Conservation (phyloP, 2,113 vertebrate species). For the Eclectus roratus region DNA sequence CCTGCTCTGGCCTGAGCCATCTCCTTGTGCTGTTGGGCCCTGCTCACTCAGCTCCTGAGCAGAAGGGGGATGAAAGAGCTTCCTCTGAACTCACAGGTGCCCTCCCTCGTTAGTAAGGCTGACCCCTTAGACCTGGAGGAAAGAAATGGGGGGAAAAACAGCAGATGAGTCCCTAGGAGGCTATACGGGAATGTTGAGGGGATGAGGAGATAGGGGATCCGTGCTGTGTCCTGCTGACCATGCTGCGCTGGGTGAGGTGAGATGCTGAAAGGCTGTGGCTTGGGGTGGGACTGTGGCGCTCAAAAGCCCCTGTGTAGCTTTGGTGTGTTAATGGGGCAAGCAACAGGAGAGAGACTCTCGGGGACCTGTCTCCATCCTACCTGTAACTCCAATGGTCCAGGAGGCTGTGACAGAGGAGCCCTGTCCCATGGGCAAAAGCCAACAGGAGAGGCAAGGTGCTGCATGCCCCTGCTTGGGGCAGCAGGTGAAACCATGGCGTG, state of each 20-base stretch:
- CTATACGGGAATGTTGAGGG: fast-evolving
- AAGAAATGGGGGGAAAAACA: not conserved
- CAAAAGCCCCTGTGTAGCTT: fast-evolving
- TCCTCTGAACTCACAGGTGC: not conserved
- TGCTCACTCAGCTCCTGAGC: not conserved
- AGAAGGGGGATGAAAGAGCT: not conserved
- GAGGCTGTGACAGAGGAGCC: not conserved
- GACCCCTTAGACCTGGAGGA: not conserved
- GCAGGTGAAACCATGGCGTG: fast-evolving
- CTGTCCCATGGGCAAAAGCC: not conserved
- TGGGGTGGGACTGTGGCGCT: fast-evolving
- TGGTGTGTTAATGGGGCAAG: fast-evolving
- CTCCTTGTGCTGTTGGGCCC: fast-evolving
- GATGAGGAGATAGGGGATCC: fast-evolving
- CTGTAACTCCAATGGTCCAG: fast-evolving
- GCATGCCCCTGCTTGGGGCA: not conserved
- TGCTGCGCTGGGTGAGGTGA: not conserved
- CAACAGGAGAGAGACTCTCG: not conserved
- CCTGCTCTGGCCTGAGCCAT: not conserved
- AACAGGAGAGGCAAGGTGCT: not conserved
- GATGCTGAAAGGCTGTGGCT: not conserved
- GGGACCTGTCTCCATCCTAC: not conserved
- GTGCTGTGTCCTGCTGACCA: not conserved
- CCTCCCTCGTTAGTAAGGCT: not conserved
- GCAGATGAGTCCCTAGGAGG: not conserved